Conservation (phyloP, 2,888 invertebrate genomes). For the Dasysyrphus tricinctus region DNA sequence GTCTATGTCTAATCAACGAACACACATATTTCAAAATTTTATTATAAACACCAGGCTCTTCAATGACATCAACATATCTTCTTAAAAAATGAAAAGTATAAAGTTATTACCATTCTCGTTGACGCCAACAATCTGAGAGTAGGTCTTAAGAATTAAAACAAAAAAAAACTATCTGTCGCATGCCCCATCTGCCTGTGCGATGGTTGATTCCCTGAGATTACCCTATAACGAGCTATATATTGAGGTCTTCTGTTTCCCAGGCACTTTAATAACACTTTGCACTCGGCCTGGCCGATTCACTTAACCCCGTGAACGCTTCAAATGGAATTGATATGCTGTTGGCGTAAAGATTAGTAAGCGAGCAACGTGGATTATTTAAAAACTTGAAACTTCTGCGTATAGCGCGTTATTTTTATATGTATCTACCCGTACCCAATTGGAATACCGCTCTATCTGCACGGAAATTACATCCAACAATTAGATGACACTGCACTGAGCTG, state of each 20-base stretch:
- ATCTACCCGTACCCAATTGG: constrained; percentile 7
- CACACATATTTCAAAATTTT: constrained; percentile 50
- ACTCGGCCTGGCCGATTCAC: constrained; percentile 78
- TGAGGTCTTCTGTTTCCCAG: constrained; percentile 77
- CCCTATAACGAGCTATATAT: constrained; percentile 44
- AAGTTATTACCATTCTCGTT: constrained; percentile 60
- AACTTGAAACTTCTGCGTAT: constrained; percentile 27
- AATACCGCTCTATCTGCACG: constrained; percentile 40
- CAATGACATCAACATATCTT: constrained; percentile 24
- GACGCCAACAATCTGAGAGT: constrained; percentile 65
- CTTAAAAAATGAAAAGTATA: neutral
- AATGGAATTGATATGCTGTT: constrained; percentile 75
- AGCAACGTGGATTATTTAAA: constrained; percentile 62
- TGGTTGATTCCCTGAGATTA: constrained; percentile 67
- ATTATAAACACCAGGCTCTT: constrained; percentile 52
- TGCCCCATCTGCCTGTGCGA: constrained; percentile 8
- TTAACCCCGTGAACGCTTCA: constrained; percentile 77
- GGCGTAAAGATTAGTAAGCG: constrained; percentile 72
- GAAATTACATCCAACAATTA: constrained; percentile 55
- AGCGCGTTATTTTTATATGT: constrained; percentile 42
- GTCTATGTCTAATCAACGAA: constrained; percentile 27
- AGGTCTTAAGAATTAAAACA: constrained; percentile 15
- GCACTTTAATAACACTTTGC: constrained; percentile 78
- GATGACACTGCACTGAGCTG: constrained; percentile 42
- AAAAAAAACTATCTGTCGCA: constrained; percentile 41